A percentile compares a stretch with the other conserved stretches of the same genome.
These are phyloP conservation scores for Oceanodroma leucorhoa DNA, from an alignment of 2,797 vertebrate genomes.

Conservation along the genomic window DNA sequence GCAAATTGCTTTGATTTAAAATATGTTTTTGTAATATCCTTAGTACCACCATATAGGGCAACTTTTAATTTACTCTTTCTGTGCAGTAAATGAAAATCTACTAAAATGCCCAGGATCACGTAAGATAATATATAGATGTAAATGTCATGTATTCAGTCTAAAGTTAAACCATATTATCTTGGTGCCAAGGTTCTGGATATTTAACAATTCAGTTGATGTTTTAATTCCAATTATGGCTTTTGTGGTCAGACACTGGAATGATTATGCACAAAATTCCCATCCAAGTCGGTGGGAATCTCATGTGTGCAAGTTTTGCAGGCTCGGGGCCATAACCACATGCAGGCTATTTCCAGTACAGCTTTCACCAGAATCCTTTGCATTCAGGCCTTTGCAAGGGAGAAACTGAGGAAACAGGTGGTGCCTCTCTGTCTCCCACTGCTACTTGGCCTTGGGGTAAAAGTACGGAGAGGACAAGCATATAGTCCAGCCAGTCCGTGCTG, in stretches of 20 bases:
- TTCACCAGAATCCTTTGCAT: background rate
- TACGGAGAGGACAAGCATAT: background rate
- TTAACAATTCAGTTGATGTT: conserved; percentile 29
- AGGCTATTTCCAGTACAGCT: background rate
- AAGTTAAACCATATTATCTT: conserved; percentile 23
- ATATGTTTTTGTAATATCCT: conserved; percentile 3
- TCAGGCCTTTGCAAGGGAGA: background rate
- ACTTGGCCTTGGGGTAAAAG: background rate
- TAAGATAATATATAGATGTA: background rate
- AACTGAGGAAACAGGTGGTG: background rate
- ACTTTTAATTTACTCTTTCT: conserved; percentile 32
- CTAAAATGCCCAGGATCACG: background rate
- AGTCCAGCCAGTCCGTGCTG: background rate
- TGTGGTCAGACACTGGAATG: conserved; percentile 53
- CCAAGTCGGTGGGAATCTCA: conserved; percentile 36
- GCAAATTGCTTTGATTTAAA: background rate
- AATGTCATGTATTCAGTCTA: background rate
- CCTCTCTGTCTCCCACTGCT: background rate
- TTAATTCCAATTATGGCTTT: conserved; percentile 64
- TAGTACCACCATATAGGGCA: background rate
- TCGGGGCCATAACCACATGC: conserved; percentile 6
- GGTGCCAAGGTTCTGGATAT: conserved; percentile 53
- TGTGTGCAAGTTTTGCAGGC: conserved; percentile 23
- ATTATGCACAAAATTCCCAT: conserved; percentile 48
- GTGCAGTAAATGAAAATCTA: conserved; percentile 28